These are phyloP conservation scores for Trachurus trachurus DNA, from an alignment of 2,797 vertebrate species.

Conservation along the genomic window DNA sequence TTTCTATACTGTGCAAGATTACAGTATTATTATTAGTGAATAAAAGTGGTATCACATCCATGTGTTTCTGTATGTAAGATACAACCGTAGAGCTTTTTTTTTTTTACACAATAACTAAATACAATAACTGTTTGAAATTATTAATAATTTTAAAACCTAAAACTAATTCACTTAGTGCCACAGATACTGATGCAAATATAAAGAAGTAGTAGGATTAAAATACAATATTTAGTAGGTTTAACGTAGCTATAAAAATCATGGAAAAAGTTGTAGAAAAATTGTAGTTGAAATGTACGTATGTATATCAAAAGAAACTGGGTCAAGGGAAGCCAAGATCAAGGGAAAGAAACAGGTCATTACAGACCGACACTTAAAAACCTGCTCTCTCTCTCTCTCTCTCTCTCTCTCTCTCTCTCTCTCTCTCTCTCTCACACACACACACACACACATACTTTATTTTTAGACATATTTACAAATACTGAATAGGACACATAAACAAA, in stretches of 20 bases:
- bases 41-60: background rate
- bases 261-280: background rate
- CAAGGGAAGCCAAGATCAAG: constrained; percentile 77
- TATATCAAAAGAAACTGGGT: constrained; percentile 41
- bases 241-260: background rate
- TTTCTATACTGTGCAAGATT: constrained; percentile 4
- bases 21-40: no score
- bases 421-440: constrained; percentile 10
- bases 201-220: background rate
- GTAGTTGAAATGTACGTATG: background rate
- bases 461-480: constrained; percentile 56
- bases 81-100: background rate
- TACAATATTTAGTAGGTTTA: background rate
- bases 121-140: background rate
- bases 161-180: background rate
- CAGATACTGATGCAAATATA: background rate
- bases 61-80: background rate
- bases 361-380: constrained; percentile 33
- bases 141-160: background rate
- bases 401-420: no score
- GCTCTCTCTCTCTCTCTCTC: constrained; percentile 1
- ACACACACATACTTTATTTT: constrained; percentile 37
- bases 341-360: constrained; percentile 71
- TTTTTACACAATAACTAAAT: background rate
- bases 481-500: constrained; percentile 46